Evolutionary conservation across 2,797 vertebrate genomes (phyloP), one percentile per base, ranked within the genome.

Genomic region (Pogoniulus pusillus): DNA sequence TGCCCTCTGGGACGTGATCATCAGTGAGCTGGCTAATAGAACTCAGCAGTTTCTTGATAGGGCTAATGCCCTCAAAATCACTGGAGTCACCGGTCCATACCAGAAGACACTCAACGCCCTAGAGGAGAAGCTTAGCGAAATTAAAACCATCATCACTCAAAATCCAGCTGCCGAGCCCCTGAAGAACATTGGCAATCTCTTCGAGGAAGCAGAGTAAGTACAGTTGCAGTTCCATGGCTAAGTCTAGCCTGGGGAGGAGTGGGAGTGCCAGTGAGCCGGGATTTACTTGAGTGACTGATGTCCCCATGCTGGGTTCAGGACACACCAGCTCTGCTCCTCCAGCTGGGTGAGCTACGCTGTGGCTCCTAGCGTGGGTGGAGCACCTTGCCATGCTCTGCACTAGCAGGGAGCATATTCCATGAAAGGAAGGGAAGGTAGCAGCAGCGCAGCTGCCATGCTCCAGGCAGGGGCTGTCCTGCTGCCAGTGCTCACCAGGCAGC

Each of bases 141-240:
- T 99, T 94, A 96, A 95, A 80, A 93, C 94, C 57, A 95, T 99
- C 78, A 95, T 99, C 1, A 94, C 98, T 86, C 98, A 98, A 80
- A 99, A 98, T 95, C 98, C 98, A 1, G 99, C 98, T 6, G 97
- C 98, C 0, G 98, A 99, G 89, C 99, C 99, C 3, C 97, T 99
- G 77, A 98, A 97, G 5, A 98, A 99, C 96, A 98, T 99, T 30
- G 98, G 98, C 49, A 95, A 96, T 65, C 98, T 99, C 82, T 98
- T 99, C 1, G 98, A 99, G 79, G 98, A 99, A 95, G 98, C 99
- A 63, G 98, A 98, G 99, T 99, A 95, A 97, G 98, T 97, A 88
- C 19, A 24, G 51, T 30, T 13, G 7, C 29, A 49, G 47, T 64
- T 14, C 4, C 2, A 4, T 23, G 47, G 68, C 1, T n/a, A 47